phyloP scores from a whole-genome alignment of 2,888 invertebrate species.

The Scaptomyza flava region DNA sequence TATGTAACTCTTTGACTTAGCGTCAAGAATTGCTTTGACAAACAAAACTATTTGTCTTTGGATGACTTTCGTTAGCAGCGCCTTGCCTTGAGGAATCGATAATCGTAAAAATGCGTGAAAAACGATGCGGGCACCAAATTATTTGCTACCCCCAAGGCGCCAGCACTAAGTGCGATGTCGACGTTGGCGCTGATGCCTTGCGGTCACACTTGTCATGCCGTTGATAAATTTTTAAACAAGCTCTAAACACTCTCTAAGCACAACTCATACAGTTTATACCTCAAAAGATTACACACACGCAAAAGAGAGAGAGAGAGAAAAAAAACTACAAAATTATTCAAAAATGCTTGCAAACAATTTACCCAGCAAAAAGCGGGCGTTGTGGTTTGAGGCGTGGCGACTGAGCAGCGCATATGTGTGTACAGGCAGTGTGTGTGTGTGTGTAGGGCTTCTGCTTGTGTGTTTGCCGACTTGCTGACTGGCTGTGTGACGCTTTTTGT shows the following conservation, averaged over 20 bases:
- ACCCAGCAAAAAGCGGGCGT: conserved; percentile 48
- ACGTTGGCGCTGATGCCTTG: conserved; percentile 40
- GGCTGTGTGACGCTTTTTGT: conserved; percentile 63
- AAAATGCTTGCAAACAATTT: conserved; percentile 81
- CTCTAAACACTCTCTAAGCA: conserved; percentile 78
- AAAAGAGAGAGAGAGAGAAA: conserved; percentile 27
- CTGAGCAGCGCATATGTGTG: conserved; percentile 24
- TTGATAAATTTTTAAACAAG: conserved; percentile 79
- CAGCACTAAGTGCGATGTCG: conserved; percentile 13
- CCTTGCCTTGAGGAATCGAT: conserved; percentile 66
- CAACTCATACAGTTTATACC: conserved; percentile 72
- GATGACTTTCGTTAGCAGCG: conserved; percentile 51
- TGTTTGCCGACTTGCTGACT: conserved; percentile 70
- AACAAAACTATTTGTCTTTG: conserved; percentile 72
- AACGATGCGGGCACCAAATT: conserved; percentile 59
- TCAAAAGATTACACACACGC: conserved; percentile 32
- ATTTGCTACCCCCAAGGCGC: conserved; percentile 50
- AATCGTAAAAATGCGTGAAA: conserved; percentile 67
- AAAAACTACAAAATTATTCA: conserved; percentile 77
- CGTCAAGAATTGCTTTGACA: conserved; percentile 66
- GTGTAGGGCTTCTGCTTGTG: conserved; percentile 40
- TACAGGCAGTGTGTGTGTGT: conserved; percentile 16
- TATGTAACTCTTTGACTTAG: conserved; percentile 49
- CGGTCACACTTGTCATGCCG: conserved; percentile 72
- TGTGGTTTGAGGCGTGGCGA: conserved; percentile 36